These are phyloP conservation scores for pig (Sus scrofa) DNA, from an alignment of 2,113 vertebrate genomes.

Conservation along the genomic window T2T-Sscrofa CM000816.6:102186001-102186500, in stretches of 20 bases:
- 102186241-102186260: neutral
- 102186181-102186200: neutral
- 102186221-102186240: neutral
- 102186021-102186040: too few species aligned
- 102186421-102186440: neutral
- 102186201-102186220: neutral
- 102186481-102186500: neutral
- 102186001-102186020: neutral
- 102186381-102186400: neutral
- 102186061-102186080: neutral
- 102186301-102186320: neutral
- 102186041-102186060: neutral
- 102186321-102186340: neutral
- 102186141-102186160: neutral
- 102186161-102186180: neutral
- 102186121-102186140: neutral
- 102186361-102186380: neutral
- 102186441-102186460: neutral
- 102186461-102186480: neutral
- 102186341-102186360: neutral
- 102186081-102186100: neutral
- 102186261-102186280: neutral
- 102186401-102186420: neutral
- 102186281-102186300: neutral
- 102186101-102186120: neutral